phyloP scores from a whole-genome alignment of 2,797 vertebrate species.

The Xenops minutus region DNA sequence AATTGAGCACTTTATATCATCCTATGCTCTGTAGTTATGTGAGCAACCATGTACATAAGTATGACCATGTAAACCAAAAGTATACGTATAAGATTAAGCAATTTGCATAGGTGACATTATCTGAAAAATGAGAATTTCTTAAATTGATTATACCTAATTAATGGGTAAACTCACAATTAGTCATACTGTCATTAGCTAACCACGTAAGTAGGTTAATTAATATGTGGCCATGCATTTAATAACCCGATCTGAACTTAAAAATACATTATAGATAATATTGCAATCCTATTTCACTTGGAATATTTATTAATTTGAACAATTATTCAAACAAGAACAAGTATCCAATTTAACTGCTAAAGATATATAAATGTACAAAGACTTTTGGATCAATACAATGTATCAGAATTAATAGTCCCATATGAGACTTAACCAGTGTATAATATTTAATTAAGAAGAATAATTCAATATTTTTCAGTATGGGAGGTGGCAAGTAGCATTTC shows the following conservation, averaged over 20 bases:
- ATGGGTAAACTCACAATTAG: not conserved
- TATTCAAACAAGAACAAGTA: not conserved
- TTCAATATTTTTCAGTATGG: not conserved
- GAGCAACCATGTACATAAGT: not conserved
- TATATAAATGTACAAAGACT: not conserved
- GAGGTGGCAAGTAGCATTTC: not conserved
- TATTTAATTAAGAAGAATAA: not conserved
- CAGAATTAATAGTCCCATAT: not conserved
- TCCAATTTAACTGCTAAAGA: not conserved
- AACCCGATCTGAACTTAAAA: not conserved
- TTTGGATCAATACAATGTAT: not conserved
- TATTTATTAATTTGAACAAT: slow-evolving; percentile 13
- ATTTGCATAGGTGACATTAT: not conserved
- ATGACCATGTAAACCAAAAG: not conserved
- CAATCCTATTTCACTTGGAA: not conserved
- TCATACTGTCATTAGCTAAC: not conserved
- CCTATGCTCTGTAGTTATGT: not conserved
- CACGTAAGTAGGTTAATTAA: not conserved
- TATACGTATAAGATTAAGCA: not conserved
- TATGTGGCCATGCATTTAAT: not conserved
- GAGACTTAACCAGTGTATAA: not conserved
- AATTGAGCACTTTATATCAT: not conserved
- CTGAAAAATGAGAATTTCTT: not conserved
- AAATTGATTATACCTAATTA: not conserved
- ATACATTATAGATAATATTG: not conserved